Base-by-base conservation (phyloP, 2,113 vertebrate species). In the Myotis lucifugus region DNA sequence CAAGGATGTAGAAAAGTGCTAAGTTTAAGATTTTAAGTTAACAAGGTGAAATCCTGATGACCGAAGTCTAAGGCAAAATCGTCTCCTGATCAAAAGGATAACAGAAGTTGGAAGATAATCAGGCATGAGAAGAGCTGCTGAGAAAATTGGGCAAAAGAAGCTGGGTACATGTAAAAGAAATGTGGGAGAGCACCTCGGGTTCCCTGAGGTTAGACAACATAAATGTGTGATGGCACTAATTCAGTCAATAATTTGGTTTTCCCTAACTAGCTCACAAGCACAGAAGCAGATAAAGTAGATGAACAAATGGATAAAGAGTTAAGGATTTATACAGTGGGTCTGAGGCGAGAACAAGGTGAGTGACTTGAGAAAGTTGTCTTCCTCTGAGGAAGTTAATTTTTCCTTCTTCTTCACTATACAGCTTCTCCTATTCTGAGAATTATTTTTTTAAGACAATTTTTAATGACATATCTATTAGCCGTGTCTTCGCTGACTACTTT, bases 101-200 rank as follows among this genome's bases (percentile, higher is more conserved):
- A 77, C 0, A 59, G 54, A 82, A 78, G 15, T 42, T 46, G 8
- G 48, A 70, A 88, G 48, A 52, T 19, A 14, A 88, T 6, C 2
- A 52, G 42, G 56, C 48, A 25, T 25, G 56, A 74, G 34, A 66
- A 64, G 23, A 79, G 14, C 34, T 34, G 37, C 59, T 34, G 13
- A 83, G 17, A 52, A 66, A 48, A 91, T 1, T 8, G 15, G 52
- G 56, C 40, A 86, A 54, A 81, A 40, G 27, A 56, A 84, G 29
- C 15, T 6, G 46, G 27, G n/a, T 1, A 25, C 8, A 27, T 7
- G 12, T 17, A 21, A 59, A 90, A 66, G 42, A 37, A 77, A 89
- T 10, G 9, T 0, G 5, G 23, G 29, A 8, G 9, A 59, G 67
- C 3, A 17, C 59, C 19, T 19, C 0, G 0, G n/a, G 34, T 17